Conservation (phyloP, 2,113 vertebrate genomes). For the Notothenia coriiceps region DNA sequence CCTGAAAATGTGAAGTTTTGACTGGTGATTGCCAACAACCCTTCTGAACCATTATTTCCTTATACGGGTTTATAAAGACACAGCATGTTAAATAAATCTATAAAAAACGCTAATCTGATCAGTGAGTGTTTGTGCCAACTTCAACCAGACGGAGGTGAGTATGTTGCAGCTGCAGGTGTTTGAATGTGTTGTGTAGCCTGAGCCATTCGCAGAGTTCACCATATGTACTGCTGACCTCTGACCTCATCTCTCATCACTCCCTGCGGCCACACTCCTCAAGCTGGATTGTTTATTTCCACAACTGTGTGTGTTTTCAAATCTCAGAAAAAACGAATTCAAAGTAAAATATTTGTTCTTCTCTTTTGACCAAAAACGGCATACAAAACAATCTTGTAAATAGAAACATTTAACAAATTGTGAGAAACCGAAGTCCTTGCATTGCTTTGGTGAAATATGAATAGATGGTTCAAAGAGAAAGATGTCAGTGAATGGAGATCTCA, state of each 20-base stretch:
- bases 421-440: neutral
- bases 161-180: slow-evolving; percentile 71
- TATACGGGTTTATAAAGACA: neutral
- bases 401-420: neutral
- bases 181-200: slow-evolving; percentile 57
- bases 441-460: slow-evolving; percentile 1
- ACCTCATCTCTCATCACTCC: slow-evolving; percentile 62
- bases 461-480: slow-evolving; percentile 19
- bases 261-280: slow-evolving; percentile 35
- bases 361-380: slow-evolving; percentile 3
- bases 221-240: slow-evolving; percentile 66
- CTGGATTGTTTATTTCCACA: slow-evolving; percentile 25
- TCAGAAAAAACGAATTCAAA: slow-evolving; percentile 27
- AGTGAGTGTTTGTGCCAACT: slow-evolving; percentile 20
- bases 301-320: slow-evolving; percentile 24
- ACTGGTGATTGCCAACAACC: neutral
- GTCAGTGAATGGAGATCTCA: slow-evolving; percentile 1
- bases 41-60: neutral
- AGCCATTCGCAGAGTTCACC: slow-evolving; percentile 40
- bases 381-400: neutral
- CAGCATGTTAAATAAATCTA: neutral
- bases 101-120: slow-evolving; percentile 7
- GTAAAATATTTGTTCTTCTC: slow-evolving; percentile 5
- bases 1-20: neutral
- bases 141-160: slow-evolving; percentile 44